These are phyloP conservation scores for Eucidaris tribuloides DNA, from an alignment of 35 echinoderm and acorn worm genomes.

Conservation along the genomic window DNA sequence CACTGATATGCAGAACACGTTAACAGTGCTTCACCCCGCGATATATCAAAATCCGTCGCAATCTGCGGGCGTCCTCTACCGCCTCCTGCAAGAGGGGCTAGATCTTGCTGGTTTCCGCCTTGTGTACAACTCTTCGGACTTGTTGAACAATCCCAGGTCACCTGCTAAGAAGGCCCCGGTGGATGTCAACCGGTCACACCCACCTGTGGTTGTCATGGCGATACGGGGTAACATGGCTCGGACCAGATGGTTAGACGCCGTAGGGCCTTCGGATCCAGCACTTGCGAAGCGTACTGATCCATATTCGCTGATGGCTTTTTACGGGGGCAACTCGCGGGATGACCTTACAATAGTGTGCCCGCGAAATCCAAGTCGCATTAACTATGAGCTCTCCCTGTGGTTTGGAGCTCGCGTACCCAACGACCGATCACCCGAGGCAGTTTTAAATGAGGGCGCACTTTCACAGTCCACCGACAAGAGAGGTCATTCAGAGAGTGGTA, in stretches of 20 bases:
- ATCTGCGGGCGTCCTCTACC: slow-evolving; percentile 69
- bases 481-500: slow-evolving; percentile 15
- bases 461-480: not conserved
- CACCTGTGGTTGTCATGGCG: slow-evolving; percentile 59
- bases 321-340: slow-evolving; percentile 66
- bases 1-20: slow-evolving; percentile 79
- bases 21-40: slow-evolving; percentile 67
- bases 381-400: slow-evolving; percentile 84
- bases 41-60: slow-evolving; percentile 51
- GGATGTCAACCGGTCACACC: not conserved
- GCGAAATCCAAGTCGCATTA: slow-evolving; percentile 72
- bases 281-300: slow-evolving; percentile 90
- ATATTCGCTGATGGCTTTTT: slow-evolving; percentile 74
- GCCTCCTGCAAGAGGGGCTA: slow-evolving; percentile 76
- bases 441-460: not conserved
- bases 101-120: slow-evolving; percentile 72
- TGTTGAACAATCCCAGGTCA: not conserved
- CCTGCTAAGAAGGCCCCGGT: not conserved
- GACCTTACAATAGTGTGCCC: slow-evolving; percentile 79
- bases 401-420: slow-evolving; percentile 84
- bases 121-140: slow-evolving; percentile 58
- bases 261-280: slow-evolving; percentile 83
- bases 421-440: slow-evolving; percentile 53
- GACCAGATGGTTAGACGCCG: slow-evolving; percentile 66
- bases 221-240: slow-evolving; percentile 71